These are phyloP conservation scores for Pycnonotus jocosus DNA, from an alignment of 2,113 vertebrate genomes.

Conservation along the genomic window DNA sequence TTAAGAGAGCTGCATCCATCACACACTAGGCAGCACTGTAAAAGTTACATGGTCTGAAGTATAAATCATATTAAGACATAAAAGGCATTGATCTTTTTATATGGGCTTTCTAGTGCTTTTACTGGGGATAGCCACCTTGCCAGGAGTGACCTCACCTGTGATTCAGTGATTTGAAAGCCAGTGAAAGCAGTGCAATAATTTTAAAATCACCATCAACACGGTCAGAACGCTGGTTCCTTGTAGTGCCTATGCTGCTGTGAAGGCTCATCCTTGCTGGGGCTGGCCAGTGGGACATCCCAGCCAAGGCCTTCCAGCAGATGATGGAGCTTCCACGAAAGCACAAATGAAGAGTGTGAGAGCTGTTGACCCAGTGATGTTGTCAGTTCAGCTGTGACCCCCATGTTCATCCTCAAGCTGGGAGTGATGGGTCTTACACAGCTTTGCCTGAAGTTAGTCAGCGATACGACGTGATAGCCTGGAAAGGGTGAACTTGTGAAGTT, in stretches of 20 bases:
- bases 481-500: background rate
- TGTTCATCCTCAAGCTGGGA: background rate
- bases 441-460: background rate
- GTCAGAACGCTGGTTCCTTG: background rate
- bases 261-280: accelerated
- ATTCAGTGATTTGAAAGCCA: background rate
- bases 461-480: accelerated
- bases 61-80: constrained; percentile 26
- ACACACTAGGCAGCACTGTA: constrained; percentile 9
- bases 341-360: background rate
- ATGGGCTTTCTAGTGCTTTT: constrained; percentile 15
- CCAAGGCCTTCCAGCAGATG: accelerated
- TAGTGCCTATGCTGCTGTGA: accelerated
- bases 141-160: constrained; percentile 26
- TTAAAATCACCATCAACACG: background rate
- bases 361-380: accelerated
- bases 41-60: constrained; percentile 40
- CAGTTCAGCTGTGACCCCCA: background rate
- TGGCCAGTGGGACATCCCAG: accelerated
- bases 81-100: constrained; percentile 36
- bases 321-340: background rate
- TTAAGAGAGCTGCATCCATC: constrained; percentile 39
- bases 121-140: background rate
- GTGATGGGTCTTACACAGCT: background rate
- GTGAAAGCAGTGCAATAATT: background rate